Evolutionary conservation across 2,113 vertebrate species (phyloP), one percentile per base, ranked within the genome.

Genomic region (Bubo bubo): DNA sequence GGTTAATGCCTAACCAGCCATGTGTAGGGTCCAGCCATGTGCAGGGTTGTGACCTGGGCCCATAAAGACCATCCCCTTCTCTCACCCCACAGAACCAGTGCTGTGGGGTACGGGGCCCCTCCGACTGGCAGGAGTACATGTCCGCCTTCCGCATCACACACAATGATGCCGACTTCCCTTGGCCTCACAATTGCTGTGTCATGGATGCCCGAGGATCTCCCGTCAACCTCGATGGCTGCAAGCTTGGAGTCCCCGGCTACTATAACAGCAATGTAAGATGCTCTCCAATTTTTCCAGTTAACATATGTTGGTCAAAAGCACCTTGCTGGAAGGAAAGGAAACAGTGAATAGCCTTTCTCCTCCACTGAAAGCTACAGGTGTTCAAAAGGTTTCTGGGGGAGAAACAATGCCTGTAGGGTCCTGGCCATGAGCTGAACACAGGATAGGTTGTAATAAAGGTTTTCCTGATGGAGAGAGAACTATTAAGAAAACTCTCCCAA

Each of bases 101-200:
- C 94, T 99, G 98, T 4, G 98, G 98, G 13, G 98, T 98, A 27
- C 72, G 13, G 1, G 98, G 98, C 8, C 98, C 98, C 12, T 95
- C 70, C 0, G 98, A 99, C 96, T 99, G 98, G 98, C 98, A 98
- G 94, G 21, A 92, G 2, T 98, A 98, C 67, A 95, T 15, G 0
- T 99, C 98, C 0, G 84, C 86, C 34, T 99, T 99, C 96, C 96
- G 98, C 16, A 0, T 0, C 1, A 47, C 12, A 1, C 92, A 98
- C 52, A 97, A 3, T 0, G 98, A 99, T 0, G 97, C 98, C 0
- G 98, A 98, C 85, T 98, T 91, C 53, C 98, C 98, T 67, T 99
- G 98, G 98, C 98, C 98, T 2, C 97, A 6, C 30, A 96, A 96
- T 4, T 99, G 98, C 95, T 99, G 98, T 21, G 95, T 96, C 18